Percentiles rank a stretch among this genome's conserved stretches.
phyloP scores from a whole-genome alignment of 2,797 vertebrate species.

The Onychomys leucogaster region DNA sequence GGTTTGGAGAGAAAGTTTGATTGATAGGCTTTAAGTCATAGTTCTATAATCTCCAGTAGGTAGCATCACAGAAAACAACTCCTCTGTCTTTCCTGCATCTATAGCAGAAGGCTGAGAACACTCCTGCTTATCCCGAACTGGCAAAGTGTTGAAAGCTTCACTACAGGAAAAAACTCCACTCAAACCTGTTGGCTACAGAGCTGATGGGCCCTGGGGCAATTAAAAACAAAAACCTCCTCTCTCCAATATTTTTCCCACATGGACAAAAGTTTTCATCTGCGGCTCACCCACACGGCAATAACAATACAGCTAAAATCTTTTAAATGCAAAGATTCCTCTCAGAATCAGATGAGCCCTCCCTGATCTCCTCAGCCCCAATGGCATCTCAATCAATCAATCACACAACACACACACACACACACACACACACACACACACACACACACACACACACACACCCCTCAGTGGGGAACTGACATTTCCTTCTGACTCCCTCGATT shows the following conservation, averaged over 20 bases:
- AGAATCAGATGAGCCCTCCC: neutral
- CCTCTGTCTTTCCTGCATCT: neutral
- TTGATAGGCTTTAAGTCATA: neutral
- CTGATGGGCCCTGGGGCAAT: neutral
- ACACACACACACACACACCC: neutral
- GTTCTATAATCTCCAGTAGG: neutral
- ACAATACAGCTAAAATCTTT: neutral
- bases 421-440: neutral
- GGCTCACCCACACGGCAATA: neutral
- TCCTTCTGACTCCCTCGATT: neutral
- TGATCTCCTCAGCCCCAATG: accelerated
- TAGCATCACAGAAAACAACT: neutral
- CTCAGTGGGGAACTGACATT: neutral
- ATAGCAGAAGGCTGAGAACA: neutral
- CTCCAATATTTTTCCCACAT: neutral
- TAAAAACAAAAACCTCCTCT: neutral
- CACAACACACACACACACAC: neutral
- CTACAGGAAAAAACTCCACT: neutral
- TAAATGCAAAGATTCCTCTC: neutral
- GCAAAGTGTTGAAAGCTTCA: neutral
- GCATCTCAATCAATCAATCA: neutral
- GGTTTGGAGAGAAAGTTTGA: neutral
- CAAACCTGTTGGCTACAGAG: neutral
- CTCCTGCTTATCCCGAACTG: neutral
- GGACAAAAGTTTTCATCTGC: neutral